Conservation (phyloP, 2,113 vertebrate species). For the Bettongia penicillata region DNA sequence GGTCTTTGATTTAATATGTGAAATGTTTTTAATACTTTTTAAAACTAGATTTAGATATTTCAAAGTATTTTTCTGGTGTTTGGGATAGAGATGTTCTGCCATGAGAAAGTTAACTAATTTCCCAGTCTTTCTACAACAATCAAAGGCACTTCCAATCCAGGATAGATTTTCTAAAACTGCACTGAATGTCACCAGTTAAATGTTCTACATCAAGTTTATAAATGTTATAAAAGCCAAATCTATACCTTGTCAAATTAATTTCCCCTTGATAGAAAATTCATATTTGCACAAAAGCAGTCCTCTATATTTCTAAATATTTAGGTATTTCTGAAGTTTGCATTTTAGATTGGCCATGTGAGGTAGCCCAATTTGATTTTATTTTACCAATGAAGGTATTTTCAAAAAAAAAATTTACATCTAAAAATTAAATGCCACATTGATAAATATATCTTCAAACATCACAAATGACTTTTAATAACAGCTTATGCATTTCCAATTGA, state of each 20-base stretch:
- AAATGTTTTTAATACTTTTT: constrained; percentile 20
- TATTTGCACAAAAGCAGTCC: background rate
- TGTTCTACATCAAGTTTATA: background rate
- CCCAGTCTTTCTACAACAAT: background rate
- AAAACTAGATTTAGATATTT: background rate
- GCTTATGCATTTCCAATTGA: background rate
- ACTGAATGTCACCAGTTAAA: background rate
- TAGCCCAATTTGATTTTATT: background rate
- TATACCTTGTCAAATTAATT: background rate
- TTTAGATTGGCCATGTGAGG: background rate
- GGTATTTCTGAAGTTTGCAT: background rate
- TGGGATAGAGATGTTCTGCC: background rate
- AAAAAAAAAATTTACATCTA: background rate
- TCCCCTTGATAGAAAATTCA: background rate
- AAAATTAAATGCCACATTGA: background rate
- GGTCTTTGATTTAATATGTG: background rate
- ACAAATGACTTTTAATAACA: background rate
- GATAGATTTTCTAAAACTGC: background rate
- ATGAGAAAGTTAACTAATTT: constrained; percentile 13
- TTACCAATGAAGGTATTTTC: background rate
- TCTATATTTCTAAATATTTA: background rate
- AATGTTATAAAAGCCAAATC: background rate
- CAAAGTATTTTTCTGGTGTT: background rate
- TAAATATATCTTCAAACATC: background rate
- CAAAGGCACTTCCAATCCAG: background rate